Base-by-base conservation (phyloP, 1,140 invertebrate genomes). In the Drosophila sp. region DNA sequence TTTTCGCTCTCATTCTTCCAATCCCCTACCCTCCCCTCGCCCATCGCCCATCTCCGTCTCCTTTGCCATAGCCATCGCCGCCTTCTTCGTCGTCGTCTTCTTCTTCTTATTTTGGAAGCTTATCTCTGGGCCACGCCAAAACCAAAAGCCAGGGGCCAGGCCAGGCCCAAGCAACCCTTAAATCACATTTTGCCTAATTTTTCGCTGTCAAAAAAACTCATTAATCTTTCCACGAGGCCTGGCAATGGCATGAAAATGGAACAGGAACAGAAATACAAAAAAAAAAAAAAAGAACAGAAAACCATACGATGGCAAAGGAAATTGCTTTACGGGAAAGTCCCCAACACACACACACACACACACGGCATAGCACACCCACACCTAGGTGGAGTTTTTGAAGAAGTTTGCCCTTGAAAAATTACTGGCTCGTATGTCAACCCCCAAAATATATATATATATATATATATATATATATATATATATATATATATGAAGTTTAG, bases 121-220 rank as follows among this genome's bases (percentile, higher is more conserved):
- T 87, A 86, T 86, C 83, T 86, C 77, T 78, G 77, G 83, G 79
- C 72, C 83, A 77, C 79, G 80, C 75, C 73, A 76, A 76, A 55
- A 61, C 38, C 57, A 70, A 74, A 68, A 64, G 70, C 56, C 66
- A 71, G 67, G 47, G 64, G 71, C 54, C 50, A 64, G 62, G 41
- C 44, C 44, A 35, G 61, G 72, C 40, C 29, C 55, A 55, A 87
- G 71, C 84, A 89, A 89, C 84, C 84, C 84, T 89, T 89, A 89
- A 89, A 89, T 89, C 84, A 89, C 84, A 89, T 89, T 89, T 89
- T 89, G 84, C 84, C 84, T 89, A 89, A 89, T 89, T 89, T 89
- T 89, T 89, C 80, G 84, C 84, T 89, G 84, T 89, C 84, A 89
- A 89, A 89, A 89, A 89, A 89, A 66, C 77, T 89, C 84, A 89